These are phyloP conservation scores for Torymus aiolomorphi DNA, from an alignment of 2,888 invertebrate species.

Conservation along the genomic window DNA sequence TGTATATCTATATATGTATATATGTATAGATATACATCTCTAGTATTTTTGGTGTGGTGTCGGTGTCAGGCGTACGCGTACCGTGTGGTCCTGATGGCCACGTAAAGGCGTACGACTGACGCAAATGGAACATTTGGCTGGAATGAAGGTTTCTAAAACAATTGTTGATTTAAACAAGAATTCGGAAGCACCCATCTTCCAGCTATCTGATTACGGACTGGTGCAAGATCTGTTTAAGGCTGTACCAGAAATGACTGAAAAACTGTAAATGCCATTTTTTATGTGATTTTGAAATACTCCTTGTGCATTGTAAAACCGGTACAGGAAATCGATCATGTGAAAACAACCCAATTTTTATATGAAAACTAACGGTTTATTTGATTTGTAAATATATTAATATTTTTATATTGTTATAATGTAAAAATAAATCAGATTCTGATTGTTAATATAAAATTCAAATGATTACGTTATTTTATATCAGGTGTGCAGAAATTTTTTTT, in stretches of 20 bases:
- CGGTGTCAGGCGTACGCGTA: too few relatives aligned
- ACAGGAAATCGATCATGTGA: constrained; percentile 1
- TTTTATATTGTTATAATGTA: constrained; percentile 52
- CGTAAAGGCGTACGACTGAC: too few relatives aligned
- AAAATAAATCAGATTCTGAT: constrained; percentile 46
- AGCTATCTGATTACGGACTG: constrained; percentile 94
- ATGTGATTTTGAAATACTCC: neutral
- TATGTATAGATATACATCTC: too few relatives aligned
- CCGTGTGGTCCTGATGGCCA: too few relatives aligned
- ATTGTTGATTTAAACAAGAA: constrained; percentile 99
- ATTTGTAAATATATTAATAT: constrained; percentile 48
- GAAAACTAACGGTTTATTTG: neutral
- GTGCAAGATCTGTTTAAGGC: constrained; percentile 98
- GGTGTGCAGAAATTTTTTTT: neutral
- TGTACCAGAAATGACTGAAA: constrained; percentile 91
- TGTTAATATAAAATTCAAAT: constrained; percentile 24
- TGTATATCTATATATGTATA: too few relatives aligned
- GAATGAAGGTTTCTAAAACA: constrained; percentile 99
- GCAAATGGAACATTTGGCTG: constrained; percentile 99
- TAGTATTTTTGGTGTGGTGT: too few relatives aligned
- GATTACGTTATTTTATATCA: neutral
- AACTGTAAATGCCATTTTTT: constrained; percentile 78
- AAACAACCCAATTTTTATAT: neutral
- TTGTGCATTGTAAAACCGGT: neutral
- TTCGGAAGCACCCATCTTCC: constrained; percentile 98